Base-by-base conservation (phyloP, 2,113 vertebrate genomes). In the Pogona vitticeps region DNA sequence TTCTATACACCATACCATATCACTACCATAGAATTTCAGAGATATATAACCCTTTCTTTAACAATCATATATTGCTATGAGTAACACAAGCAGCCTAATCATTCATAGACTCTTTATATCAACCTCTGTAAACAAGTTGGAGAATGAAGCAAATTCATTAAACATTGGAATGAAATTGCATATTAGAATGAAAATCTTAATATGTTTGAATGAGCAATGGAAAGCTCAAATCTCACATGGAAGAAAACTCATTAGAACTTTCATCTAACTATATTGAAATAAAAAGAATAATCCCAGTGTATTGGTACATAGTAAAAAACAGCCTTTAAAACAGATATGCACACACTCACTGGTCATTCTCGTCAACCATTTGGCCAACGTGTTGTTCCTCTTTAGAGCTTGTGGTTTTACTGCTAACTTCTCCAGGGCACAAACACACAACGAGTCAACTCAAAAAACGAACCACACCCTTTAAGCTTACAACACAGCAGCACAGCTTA, bases 321-420 rank as follows among this genome's bases (percentile, higher is more conserved):
- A 77, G 56, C 20, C 18, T 58, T 58, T 2, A 36, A 31, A 26
- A 52, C 52, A 42, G 21, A 6, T 13, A 56, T n/a, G n/a, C n/a
- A 13, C 56, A 31, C 33, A 33, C 33, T 90, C 75, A 13, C 68
- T 52, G 46, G 5, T 75, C 91, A 46, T 85, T 85, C 17, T 36
- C 46, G 79, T 26, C 46, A 6, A 61, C 20, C 7, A 6, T 71
- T 71, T n/a, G 65, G 59, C 17, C 73, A 21, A 33, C 83, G 38
- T 0, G 14, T 59, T 52, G 15, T 52, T 67, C 17, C 10, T 79
- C 33, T 71, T 68, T 23, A 15, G 38, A 0, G 15, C 20, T 8
- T 28, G 58, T 86, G 12, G 36, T 87, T 92, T 87, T 58, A 40
- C 70, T 92, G 87, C 82, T 82, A 0, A 67, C 77, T 82, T 78